Evolutionary conservation across 1,140 invertebrate species (phyloP).

Genomic region (Phortica variegata): DNA sequence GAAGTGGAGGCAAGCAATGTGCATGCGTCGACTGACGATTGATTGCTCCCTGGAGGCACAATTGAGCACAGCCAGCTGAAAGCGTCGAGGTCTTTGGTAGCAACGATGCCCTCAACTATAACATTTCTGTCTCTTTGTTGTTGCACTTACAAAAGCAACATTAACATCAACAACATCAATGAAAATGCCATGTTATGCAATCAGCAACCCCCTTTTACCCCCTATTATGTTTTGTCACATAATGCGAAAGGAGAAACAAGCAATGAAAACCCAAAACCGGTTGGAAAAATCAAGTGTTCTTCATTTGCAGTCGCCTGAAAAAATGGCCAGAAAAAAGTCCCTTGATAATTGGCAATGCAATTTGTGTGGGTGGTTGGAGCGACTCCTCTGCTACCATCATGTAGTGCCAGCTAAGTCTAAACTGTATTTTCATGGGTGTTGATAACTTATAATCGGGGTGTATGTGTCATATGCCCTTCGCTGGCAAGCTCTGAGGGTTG

Average conservation of each 20-base stretch:
- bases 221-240: too few species aligned
- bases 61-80: constrained; percentile 9
- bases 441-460: constrained; percentile 37
- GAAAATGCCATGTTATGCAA: constrained; percentile 13
- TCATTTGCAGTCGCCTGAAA: too few species aligned
- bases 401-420: constrained; percentile 8
- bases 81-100: constrained; percentile 10
- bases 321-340: too few species aligned
- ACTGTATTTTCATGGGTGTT: constrained; percentile 38
- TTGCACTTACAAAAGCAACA: constrained; percentile 30
- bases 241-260: too few species aligned
- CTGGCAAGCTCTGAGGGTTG: constrained; percentile 15
- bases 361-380: too few species aligned
- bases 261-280: too few species aligned
- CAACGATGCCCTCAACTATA: constrained; percentile 2
- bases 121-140: constrained; percentile 15
- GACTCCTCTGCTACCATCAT: constrained; percentile 3
- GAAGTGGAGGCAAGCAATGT: too few species aligned
- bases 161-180: constrained; percentile 31
- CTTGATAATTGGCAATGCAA: too few species aligned
- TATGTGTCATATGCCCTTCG: too few species aligned
- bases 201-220: constrained; percentile 1
- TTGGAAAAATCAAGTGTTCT: constrained; percentile 12
- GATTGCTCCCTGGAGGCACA: constrained; percentile 47
- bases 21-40: constrained; percentile 45